Conservation (phyloP, 1,140 invertebrate species). For the Araneus ventricosus region DNA sequence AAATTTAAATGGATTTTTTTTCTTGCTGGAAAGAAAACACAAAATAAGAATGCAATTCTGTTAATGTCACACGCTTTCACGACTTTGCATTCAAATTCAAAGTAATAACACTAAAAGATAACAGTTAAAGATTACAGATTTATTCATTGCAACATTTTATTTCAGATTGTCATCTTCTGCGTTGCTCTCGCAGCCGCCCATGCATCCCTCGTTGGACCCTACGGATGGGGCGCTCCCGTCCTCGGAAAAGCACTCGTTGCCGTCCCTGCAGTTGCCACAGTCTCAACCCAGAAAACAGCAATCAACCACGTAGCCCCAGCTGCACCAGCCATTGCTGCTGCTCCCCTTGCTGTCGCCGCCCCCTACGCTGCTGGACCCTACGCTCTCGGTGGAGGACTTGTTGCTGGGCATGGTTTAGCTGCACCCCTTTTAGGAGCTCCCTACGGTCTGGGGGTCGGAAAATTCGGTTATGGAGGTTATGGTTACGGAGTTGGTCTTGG, state of each 20-base stretch:
- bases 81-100: no score
- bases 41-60: no score
- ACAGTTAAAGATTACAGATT: no score
- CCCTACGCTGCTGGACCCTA: background rate
- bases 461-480: slow-evolving; percentile 1
- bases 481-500: background rate
- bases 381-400: background rate
- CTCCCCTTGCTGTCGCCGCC: background rate
- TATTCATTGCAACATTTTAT: no score
- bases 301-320: slow-evolving; percentile 8
- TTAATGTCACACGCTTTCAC: no score
- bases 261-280: background rate
- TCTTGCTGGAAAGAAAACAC: no score
- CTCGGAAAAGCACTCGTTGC: background rate
- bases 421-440: background rate
- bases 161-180: background rate
- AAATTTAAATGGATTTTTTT: no score
- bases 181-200: background rate
- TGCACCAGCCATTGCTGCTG: background rate
- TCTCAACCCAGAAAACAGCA: background rate
- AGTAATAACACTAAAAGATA: no score
- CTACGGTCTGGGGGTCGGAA: slow-evolving; percentile 17
- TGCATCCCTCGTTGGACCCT: background rate
- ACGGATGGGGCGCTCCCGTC: background rate
- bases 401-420: background rate